Conservation (phyloP, 2,888 invertebrate species). For the Latrodectus hesperus region DNA sequence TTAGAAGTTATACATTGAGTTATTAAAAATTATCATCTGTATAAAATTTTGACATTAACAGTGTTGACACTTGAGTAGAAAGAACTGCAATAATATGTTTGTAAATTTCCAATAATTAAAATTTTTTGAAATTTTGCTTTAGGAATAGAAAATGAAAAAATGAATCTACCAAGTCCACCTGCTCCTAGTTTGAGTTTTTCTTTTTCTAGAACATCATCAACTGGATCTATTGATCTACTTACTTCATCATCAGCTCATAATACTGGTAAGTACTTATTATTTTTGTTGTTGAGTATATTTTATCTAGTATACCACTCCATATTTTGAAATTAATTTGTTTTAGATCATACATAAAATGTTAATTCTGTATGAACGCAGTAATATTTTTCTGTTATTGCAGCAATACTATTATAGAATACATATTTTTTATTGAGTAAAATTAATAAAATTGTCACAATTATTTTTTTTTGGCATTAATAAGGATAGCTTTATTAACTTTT, state of each 20-base stretch:
- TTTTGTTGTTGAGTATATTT: neutral
- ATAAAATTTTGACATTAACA: neutral
- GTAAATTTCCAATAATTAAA: neutral
- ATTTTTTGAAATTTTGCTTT: neutral
- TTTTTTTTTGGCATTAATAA: too few species aligned
- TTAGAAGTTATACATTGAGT: too few species aligned
- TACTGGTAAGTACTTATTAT: constrained; percentile 78
- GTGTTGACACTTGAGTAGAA: neutral
- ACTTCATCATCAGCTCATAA: constrained; percentile 85
- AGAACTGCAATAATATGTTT: neutral
- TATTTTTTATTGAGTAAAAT: too few species aligned
- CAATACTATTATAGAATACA: too few species aligned
- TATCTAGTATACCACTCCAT: too few species aligned
- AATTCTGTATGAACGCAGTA: too few species aligned
- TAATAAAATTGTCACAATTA: too few species aligned
- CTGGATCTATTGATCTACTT: constrained; percentile 85
- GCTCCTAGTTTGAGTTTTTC: constrained; percentile 54
- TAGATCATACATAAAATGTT: neutral
- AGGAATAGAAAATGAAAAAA: constrained; percentile 61
- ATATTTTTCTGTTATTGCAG: too few species aligned
- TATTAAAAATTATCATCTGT: neutral
- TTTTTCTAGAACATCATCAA: constrained; percentile 73
- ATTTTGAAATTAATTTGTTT: neutral
- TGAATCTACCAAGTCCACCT: constrained; percentile 60
- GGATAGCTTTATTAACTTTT: too few species aligned